Percentiles rank a stretch among this genome's conserved stretches.
These are phyloP conservation scores for Pycnomerus fuliginosus DNA, from an alignment of 2,888 invertebrate genomes.

Conservation along the genomic window DNA sequence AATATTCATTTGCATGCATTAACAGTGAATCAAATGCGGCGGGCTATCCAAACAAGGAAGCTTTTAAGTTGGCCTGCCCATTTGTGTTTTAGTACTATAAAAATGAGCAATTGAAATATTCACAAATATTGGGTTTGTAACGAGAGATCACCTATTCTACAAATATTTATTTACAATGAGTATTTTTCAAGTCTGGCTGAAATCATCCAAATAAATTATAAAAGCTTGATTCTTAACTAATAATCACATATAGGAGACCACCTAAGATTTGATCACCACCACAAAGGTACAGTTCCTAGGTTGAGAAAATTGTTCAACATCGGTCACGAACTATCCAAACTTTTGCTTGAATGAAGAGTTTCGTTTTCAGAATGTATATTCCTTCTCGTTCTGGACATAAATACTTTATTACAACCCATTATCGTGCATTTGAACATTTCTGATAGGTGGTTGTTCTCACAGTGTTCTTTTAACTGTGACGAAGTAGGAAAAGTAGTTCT, in stretches of 20 bases:
- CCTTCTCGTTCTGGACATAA: constrained; percentile 74
- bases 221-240: constrained; percentile 48
- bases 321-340: constrained; percentile 50
- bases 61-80: constrained; percentile 19
- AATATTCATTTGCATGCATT: constrained; percentile 26
- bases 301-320: constrained; percentile 43
- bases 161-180: constrained; percentile 47
- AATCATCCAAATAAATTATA: constrained; percentile 34
- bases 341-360: constrained; percentile 54
- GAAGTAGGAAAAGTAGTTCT: constrained; percentile 64
- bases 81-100: constrained; percentile 27
- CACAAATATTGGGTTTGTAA: constrained; percentile 44
- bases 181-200: constrained; percentile 48
- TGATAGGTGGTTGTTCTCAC: constrained; percentile 66
- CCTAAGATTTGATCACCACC: constrained; percentile 48
- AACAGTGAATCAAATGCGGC: constrained; percentile 21
- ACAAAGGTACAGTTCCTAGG: constrained; percentile 49
- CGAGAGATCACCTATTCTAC: constrained; percentile 47
- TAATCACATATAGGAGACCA: constrained; percentile 49
- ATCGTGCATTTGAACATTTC: constrained; percentile 76
- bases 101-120: constrained; percentile 49
- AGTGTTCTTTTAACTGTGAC: constrained; percentile 68
- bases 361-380: constrained; percentile 75
- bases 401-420: constrained; percentile 74
- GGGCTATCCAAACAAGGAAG: constrained; percentile 19